Evolutionary conservation across 2,797 vertebrate species (phyloP).

Genomic region (Ataeniobius toweri): DNA sequence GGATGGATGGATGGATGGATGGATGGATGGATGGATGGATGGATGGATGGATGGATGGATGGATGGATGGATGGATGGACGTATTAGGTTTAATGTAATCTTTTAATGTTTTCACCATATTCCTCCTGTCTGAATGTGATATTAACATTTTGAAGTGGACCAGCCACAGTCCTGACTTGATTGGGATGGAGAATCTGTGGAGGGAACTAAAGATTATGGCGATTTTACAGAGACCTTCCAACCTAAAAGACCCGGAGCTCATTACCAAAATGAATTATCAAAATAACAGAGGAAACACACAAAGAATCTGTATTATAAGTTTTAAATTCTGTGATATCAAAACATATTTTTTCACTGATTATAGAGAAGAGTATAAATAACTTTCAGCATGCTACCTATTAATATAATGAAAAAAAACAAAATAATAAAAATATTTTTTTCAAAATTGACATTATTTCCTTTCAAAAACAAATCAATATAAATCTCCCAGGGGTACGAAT

Average conservation of each 20-base stretch:
- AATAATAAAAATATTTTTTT: no score
- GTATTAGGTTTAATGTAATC: not conserved
- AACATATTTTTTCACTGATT: no score
- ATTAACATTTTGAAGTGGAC: not conserved
- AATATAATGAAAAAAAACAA: no score
- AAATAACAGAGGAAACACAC: not conserved
- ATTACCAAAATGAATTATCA: not conserved
- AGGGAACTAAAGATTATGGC: not conserved
- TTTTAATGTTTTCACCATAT: not conserved
- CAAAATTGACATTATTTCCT: not conserved
- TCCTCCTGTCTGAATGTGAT: not conserved
- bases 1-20: no score
- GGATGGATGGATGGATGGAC: no score
- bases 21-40: no score
- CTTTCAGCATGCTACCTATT: no score
- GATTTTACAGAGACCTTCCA: not conserved
- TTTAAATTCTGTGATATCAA: not conserved
- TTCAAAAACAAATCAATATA: not conserved
- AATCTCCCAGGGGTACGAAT: not conserved
- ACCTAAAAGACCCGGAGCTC: not conserved
- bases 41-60: no score
- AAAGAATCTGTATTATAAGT: no score
- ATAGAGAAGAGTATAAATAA: no score
- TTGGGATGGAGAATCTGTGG: not conserved
- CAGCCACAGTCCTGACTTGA: not conserved